phyloP scores from a whole-genome alignment of 1,140 invertebrate species.

The Holotrichia oblita region DNA sequence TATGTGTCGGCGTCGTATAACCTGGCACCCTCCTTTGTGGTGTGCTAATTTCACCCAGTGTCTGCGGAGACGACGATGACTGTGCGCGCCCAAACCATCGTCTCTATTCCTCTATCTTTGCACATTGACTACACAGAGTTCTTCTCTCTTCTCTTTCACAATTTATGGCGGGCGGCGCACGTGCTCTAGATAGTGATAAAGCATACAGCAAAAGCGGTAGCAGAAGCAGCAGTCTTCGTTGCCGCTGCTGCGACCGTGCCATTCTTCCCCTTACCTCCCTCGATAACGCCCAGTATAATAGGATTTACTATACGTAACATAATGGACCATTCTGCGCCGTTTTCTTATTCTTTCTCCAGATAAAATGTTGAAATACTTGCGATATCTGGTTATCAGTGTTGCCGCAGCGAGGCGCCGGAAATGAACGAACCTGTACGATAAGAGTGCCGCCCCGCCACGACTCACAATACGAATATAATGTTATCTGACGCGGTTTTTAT shows the following conservation, averaged over 20 bases:
- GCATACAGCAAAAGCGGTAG: conserved; percentile 51
- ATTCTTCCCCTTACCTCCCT: conserved; percentile 43
- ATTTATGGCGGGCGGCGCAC: conserved; percentile 58
- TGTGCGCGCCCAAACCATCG: conserved; percentile 43
- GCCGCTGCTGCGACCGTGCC: neutral
- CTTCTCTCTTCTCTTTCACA: conserved; percentile 43
- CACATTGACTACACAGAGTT: conserved; percentile 43
- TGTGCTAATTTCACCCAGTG: conserved; percentile 52
- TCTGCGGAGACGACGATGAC: conserved; percentile 45
- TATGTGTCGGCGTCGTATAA: conserved; percentile 48
- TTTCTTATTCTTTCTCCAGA: conserved; percentile 63
- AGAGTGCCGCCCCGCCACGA: conserved; percentile 50
- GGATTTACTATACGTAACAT: conserved; percentile 63
- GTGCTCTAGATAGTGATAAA: conserved; percentile 59
- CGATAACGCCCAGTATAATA: conserved; percentile 63
- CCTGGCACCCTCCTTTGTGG: conserved; percentile 48
- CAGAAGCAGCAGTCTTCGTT: conserved; percentile 35
- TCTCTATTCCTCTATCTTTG: conserved; percentile 31
- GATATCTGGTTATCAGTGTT: conserved; percentile 63
- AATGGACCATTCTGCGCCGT: conserved; percentile 63
- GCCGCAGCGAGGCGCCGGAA: conserved; percentile 60
- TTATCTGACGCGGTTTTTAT: conserved; percentile 58
- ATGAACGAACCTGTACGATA: conserved; percentile 61
- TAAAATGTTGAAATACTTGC: conserved; percentile 61
- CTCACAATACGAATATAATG: conserved; percentile 58